phyloP scores from a whole-genome alignment of 2,797 vertebrate genomes.

The Hoplostethus atlanticus region DNA sequence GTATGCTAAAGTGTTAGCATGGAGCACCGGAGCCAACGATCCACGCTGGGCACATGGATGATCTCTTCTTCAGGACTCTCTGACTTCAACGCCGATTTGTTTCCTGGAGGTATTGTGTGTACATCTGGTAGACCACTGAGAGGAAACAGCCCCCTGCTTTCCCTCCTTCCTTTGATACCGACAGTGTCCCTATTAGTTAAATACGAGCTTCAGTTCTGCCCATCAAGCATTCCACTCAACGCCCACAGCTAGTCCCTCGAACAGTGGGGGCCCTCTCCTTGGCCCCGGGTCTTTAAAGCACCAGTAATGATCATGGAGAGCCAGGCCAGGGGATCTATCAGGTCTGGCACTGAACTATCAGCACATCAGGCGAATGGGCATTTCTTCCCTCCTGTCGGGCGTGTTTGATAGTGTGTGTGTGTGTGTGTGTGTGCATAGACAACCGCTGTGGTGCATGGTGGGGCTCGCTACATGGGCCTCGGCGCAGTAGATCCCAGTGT shows the following conservation, averaged over 20 bases:
- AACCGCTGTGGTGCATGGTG: slow-evolving; percentile 23
- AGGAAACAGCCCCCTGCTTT: not conserved
- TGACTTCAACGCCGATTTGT: no score
- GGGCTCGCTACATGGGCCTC: slow-evolving; percentile 46
- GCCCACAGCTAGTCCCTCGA: slow-evolving; percentile 20
- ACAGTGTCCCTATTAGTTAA: slow-evolving; percentile 32
- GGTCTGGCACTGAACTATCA: slow-evolving; percentile 11
- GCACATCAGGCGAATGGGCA: slow-evolving; percentile 38
- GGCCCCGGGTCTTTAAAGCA: slow-evolving; percentile 31
- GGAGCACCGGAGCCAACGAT: no score
- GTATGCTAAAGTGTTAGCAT: no score
- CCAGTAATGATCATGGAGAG: slow-evolving; percentile 61
- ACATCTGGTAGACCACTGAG: not conserved
- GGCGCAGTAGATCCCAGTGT: slow-evolving; percentile 80
- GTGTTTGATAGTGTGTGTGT: slow-evolving; percentile 37
- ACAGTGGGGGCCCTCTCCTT: slow-evolving; percentile 33
- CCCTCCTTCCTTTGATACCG: slow-evolving; percentile 32
- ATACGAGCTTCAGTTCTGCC: slow-evolving; percentile 12
- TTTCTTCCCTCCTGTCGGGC: slow-evolving; percentile 35
- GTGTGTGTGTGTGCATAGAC: slow-evolving; percentile 1
- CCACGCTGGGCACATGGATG: no score
- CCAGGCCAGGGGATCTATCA: slow-evolving; percentile 40
- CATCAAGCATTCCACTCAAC: slow-evolving; percentile 32
- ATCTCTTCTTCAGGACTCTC: no score
- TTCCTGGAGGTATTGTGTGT: no score